Evolutionary conservation across 2,797 vertebrate species (phyloP), one percentile per base, ranked within the genome.

Genomic region (Mormyrus hasselquistii): DNA sequence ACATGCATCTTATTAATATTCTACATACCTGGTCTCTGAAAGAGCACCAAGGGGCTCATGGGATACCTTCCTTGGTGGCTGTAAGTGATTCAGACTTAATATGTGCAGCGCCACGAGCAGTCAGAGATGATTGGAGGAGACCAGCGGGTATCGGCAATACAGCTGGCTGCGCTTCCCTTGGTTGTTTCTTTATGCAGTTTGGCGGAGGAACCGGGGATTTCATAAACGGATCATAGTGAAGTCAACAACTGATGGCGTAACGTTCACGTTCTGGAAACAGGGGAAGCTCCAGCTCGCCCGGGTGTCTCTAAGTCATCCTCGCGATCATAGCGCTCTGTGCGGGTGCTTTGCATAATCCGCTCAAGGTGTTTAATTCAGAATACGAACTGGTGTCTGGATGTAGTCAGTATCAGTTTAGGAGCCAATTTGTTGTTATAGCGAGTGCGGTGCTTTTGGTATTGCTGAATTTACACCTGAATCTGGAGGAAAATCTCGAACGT

Each of bases 61-160:
- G 25, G 62, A 69, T 69, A 44, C 73, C 76, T 22, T 47, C 76
- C 76, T 82, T 82, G 76, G 76, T 82, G 76, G 41, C 76, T 82
- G 16, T 82, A 47, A 82, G 76, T 82, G 41, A 44, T 82, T 82
- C 41, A 47, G 41, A 34, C 41, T 82, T 82, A 73, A 73, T 73
- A 76, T 38, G 76, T 82, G 76, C 19, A n/a, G 41, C 4, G 69
- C 69, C 69, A 76, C 6, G 9, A 22, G 41, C 76, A n/a, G 41
- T n/a, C 76, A 44, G 41, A 82, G 41, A 9, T 47, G 38, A 82
- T 9, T 82, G 76, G 76, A 22, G 5, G 41, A n/a, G 76, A 47
- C 76, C 76, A 9, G 76, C 41, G 1, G 41, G 8, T 22, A 82
- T 6, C 2, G 1, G 16, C 34, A 38, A 4, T 79, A 44, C 38